Percentiles rank a stretch among this genome's conserved stretches.
These are phyloP conservation scores for Capitulum mitella DNA, from an alignment of 2,888 invertebrate species.

Conservation along the genomic window DNA sequence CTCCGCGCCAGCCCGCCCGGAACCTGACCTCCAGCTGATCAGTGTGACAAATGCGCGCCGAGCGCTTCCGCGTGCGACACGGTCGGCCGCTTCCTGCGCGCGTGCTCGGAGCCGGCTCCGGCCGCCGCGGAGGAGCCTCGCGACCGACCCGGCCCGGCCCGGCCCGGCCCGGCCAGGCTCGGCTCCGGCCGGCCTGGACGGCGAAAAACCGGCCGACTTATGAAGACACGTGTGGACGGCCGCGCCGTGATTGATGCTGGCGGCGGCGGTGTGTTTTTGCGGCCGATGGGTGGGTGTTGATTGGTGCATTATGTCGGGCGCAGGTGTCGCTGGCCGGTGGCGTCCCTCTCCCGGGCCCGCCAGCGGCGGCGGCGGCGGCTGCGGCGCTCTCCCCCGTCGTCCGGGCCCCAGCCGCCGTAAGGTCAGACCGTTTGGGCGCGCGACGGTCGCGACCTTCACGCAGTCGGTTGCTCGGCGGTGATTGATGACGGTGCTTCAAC, in stretches of 20 bases:
- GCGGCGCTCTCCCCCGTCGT: background rate
- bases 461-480: conserved; percentile 3
- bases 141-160: background rate
- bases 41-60: conserved; percentile 21
- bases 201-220: background rate
- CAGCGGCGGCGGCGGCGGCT: background rate
- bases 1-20: background rate
- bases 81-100: background rate
- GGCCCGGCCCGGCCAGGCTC: background rate
- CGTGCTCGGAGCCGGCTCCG: no score
- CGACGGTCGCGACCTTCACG: conserved; percentile 16
- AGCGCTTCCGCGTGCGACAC: background rate
- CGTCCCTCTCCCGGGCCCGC: background rate
- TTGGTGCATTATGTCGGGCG: background rate
- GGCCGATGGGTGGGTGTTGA: background rate
- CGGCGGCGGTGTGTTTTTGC: background rate
- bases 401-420: background rate
- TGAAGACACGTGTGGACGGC: background rate
- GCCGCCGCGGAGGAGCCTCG: background rate
- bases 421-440: background rate
- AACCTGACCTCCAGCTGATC: conserved; percentile 9
- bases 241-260: background rate
- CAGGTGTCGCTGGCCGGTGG: background rate
- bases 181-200: background rate
- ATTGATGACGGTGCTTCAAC: background rate